A percentile compares a stretch with the other conserved stretches of the same genome.
phyloP scores from a whole-genome alignment of 2,888 invertebrate species.

The Drosophila sordidula region DNA sequence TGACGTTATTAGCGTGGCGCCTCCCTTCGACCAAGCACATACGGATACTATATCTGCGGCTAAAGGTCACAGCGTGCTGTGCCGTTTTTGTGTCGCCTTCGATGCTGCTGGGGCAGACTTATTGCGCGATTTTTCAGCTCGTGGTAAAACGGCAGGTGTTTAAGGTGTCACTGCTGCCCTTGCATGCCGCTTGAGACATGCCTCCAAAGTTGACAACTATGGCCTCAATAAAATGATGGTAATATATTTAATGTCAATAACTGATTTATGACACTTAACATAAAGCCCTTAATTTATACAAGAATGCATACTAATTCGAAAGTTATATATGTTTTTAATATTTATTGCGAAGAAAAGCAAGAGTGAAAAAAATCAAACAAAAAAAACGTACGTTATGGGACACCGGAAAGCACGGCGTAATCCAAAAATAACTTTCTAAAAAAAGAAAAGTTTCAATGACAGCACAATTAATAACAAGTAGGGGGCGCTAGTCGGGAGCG shows the following conservation, averaged over 20 bases:
- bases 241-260: constrained; percentile 60
- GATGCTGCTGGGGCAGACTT: constrained; percentile 27
- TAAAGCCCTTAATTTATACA: constrained; percentile 11
- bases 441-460: constrained; percentile 62
- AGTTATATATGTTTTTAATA: too few species aligned
- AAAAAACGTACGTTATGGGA: too few species aligned
- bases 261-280: constrained; percentile 55
- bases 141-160: constrained; percentile 13
- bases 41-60: constrained; percentile 27
- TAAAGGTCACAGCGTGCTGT: constrained; percentile 41
- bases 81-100: constrained; percentile 24
- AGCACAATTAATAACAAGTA: constrained; percentile 41
- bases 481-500: too few species aligned
- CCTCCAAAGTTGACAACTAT: constrained; percentile 26
- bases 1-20: constrained; percentile 50
- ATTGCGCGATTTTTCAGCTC: constrained; percentile 15
- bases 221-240: constrained; percentile 51
- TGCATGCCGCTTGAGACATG: constrained; percentile 49
- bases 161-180: constrained; percentile 48
- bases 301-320: background rate
- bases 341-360: too few species aligned
- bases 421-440: constrained; percentile 49
- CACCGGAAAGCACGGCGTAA: too few species aligned
- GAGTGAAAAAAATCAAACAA: too few species aligned
- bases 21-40: constrained; percentile 3